phyloP scores from a whole-genome alignment of 2,113 vertebrate genomes.

The Genyomyrus donnyi region DNA sequence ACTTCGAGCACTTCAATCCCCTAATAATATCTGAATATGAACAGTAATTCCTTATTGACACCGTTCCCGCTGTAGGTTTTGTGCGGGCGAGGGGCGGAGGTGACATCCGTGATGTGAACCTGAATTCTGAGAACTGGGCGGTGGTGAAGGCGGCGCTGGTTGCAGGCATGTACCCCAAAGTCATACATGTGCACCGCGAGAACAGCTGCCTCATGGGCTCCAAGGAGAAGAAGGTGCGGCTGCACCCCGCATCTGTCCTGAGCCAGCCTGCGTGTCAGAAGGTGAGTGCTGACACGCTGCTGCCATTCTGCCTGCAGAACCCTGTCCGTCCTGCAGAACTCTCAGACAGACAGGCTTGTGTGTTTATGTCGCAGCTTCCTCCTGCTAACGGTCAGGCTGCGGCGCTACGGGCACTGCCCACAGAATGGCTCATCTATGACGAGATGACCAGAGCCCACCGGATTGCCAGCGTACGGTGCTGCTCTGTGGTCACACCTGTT shows the following conservation, averaged over 20 bases:
- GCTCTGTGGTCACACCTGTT: conserved; percentile 73
- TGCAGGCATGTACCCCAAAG: conserved; percentile 88
- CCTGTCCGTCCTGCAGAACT: too few relatives aligned
- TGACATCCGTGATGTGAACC: conserved; percentile 85
- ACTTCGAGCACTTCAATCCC: neutral
- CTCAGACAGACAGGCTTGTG: neutral
- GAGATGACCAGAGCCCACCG: conserved; percentile 82
- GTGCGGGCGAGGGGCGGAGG: conserved; percentile 76
- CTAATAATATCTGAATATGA: neutral
- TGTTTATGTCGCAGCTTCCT: conserved; percentile 57
- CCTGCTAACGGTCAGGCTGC: conserved; percentile 66
- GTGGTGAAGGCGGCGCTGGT: conserved; percentile 89
- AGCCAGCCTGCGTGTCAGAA: conserved; percentile 74
- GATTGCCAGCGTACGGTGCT: conserved; percentile 81
- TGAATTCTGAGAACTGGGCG: conserved; percentile 93
- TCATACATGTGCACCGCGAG: conserved; percentile 72
- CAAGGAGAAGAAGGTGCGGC: conserved; percentile 77
- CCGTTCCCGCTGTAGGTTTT: conserved; percentile 66
- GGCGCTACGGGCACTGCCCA: conserved; percentile 67
- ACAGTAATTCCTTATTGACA: neutral
- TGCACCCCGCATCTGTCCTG: conserved; percentile 84
- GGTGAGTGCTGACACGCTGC: conserved; percentile 52
- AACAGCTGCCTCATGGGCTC: conserved; percentile 57
- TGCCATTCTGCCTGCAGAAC: neutral
- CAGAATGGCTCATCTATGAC: conserved; percentile 89